Percentiles rank a stretch among this genome's conserved stretches.
Evolutionary conservation across 2,888 invertebrate species (phyloP).

Genomic region (Xestia xanthographa): DNA sequence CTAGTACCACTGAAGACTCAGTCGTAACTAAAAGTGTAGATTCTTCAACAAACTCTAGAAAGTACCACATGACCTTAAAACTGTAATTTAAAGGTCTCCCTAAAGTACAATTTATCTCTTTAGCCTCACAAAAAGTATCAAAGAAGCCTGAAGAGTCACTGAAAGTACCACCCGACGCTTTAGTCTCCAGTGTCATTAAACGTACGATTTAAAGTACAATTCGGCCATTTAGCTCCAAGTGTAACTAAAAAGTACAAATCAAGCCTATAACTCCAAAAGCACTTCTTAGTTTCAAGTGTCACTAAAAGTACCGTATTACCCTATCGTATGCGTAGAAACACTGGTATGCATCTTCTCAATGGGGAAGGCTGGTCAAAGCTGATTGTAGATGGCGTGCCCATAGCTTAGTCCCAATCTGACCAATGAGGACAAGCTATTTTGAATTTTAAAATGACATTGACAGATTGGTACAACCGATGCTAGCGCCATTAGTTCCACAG

Average conservation of each 20-base stretch:
- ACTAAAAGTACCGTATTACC: conserved; percentile 7
- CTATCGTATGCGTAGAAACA: conserved; percentile 5
- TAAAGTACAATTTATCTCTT: conserved; percentile 11
- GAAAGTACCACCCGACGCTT: background rate
- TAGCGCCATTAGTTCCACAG: no score
- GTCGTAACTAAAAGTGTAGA: background rate
- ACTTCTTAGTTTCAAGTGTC: background rate
- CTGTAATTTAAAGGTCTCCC: background rate
- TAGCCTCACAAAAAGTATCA: background rate
- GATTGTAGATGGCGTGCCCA: no score
- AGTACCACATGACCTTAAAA: background rate
- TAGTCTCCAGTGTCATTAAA: background rate
- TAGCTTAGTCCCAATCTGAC: no score
- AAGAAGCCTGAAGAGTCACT: background rate
- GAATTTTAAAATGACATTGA: no score
- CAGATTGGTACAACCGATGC: no score
- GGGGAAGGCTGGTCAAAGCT: no score
- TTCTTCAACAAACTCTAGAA: conserved; percentile 1
- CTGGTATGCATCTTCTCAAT: background rate
- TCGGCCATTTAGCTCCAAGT: background rate
- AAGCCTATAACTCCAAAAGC: background rate
- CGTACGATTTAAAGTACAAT: background rate
- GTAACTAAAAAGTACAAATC: conserved; percentile 2
- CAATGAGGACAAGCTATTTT: no score
- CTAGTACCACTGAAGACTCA: conserved; percentile 15